These are phyloP conservation scores for Lasius fuliginosus DNA, from an alignment of 2,888 invertebrate species.

Conservation along the genomic window DNA sequence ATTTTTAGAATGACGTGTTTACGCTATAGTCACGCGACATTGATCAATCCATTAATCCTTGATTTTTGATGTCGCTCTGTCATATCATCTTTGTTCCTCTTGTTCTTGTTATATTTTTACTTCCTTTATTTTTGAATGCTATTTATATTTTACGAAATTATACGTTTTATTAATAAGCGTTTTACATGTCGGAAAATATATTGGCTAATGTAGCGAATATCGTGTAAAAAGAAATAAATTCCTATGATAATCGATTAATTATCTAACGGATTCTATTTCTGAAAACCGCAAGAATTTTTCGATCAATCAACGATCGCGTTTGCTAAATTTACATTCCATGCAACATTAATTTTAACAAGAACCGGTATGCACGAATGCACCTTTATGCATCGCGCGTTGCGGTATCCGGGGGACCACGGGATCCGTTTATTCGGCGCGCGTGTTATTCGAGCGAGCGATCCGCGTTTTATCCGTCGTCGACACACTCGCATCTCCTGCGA, in stretches of 20 bases:
- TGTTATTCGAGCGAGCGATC: slow-evolving; percentile 12
- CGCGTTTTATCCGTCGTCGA: slow-evolving; percentile 21
- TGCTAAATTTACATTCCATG: slow-evolving; percentile 10
- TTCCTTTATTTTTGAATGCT: background rate
- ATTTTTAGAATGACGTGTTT: background rate
- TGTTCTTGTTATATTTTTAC: background rate
- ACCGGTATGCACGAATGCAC: background rate
- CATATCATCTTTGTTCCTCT: background rate
- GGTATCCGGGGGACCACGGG: background rate
- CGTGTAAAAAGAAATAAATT: background rate
- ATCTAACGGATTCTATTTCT: background rate
- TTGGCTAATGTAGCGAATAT: background rate
- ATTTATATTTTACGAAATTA: background rate
- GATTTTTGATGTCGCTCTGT: background rate
- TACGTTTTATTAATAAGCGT: background rate
- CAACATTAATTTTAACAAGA: slow-evolving; percentile 2
- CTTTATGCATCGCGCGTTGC: slow-evolving; percentile 1
- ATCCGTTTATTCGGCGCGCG: background rate
- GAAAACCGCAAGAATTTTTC: slow-evolving; percentile 9
- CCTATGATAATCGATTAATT: background rate
- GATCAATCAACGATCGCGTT: background rate
- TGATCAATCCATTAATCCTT: background rate
- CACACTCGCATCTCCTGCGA: slow-evolving; percentile 41
- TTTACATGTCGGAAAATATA: background rate
- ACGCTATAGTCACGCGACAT: background rate